Percentiles rank a stretch among this genome's conserved stretches.
phyloP scores from a whole-genome alignment of 2,888 invertebrate species.

The Hyposoter dolosus region DNA sequence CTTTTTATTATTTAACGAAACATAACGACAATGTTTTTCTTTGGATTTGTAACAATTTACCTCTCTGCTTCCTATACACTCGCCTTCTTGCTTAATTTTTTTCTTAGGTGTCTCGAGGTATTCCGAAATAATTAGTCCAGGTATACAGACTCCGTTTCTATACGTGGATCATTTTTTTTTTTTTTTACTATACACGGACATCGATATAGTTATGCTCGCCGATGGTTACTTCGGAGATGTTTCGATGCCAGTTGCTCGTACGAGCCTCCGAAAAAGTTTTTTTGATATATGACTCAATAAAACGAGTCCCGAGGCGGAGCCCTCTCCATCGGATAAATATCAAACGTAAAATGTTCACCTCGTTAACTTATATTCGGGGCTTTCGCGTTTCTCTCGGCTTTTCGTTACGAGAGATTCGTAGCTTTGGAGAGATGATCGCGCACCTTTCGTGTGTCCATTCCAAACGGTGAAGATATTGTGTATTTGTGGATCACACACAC shows the following conservation, averaged over 20 bases:
- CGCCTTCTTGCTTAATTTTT: neutral
- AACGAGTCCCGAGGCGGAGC: conserved; percentile 79
- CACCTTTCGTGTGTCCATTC: conserved; percentile 44
- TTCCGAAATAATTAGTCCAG: neutral
- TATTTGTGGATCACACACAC: neutral
- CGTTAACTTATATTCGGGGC: conserved; percentile 78
- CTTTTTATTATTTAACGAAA: neutral
- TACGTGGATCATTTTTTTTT: neutral
- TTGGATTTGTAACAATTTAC: neutral
- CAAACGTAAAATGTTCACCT: conserved; percentile 82
- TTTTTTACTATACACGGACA: neutral
- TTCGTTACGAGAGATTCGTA: conserved; percentile 48
- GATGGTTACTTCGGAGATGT: conserved; percentile 38
- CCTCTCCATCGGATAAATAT: conserved; percentile 79
- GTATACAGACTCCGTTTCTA: neutral
- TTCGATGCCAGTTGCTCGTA: conserved; percentile 37
- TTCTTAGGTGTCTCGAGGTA: neutral
- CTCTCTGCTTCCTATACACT: neutral
- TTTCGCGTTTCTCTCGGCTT: conserved; percentile 45
- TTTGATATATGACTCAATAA: conserved; percentile 84
- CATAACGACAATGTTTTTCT: neutral
- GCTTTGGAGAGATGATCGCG: conserved; percentile 60
- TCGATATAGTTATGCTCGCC: conserved; percentile 24
- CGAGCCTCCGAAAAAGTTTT: conserved; percentile 69
- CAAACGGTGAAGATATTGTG: neutral